Evolutionary conservation across 2,113 vertebrate species (phyloP).

Genomic region (Indri indri): DNA sequence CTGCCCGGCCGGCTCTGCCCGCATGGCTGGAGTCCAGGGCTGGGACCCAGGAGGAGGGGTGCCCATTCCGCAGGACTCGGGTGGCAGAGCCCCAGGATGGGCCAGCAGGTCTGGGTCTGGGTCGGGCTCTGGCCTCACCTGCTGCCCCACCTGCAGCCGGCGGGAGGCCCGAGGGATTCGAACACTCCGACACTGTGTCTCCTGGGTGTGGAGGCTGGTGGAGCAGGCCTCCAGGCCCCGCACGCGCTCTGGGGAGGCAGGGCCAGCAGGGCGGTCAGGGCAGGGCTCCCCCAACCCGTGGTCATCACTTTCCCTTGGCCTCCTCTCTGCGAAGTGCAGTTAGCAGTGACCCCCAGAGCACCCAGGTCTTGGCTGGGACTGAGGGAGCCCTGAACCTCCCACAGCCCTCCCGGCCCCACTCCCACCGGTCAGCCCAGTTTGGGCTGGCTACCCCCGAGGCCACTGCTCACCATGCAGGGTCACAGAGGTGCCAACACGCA

Average conservation of each 20-base stretch:
- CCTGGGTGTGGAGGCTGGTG: constrained; percentile 81
- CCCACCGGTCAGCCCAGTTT: background rate
- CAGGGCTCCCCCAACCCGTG: rapidly evolving
- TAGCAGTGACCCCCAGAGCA: rapidly evolving
- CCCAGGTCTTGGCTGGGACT: background rate
- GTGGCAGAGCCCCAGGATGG: background rate
- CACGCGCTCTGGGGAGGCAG: constrained; percentile 83
- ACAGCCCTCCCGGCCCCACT: rapidly evolving
- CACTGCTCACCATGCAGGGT: constrained; percentile 82
- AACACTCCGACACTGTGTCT: constrained; percentile 81
- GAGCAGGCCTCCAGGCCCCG: constrained; percentile 89
- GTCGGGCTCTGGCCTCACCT: constrained; percentile 65
- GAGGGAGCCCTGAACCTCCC: background rate
- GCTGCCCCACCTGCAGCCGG: constrained; percentile 66
- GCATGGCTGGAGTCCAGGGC: background rate
- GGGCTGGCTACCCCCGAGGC: background rate
- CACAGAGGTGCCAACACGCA: constrained; percentile 82
- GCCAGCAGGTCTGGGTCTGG: too few relatives aligned
- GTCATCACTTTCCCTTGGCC: rapidly evolving
- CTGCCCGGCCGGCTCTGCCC: background rate
- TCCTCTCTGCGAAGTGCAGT: background rate
- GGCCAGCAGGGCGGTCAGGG: background rate
- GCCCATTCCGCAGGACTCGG: background rate
- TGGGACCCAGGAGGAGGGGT: background rate
- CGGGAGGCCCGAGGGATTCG: constrained; percentile 59